Percentiles rank a stretch among this genome's conserved stretches.
Evolutionary conservation across 2,797 vertebrate genomes (phyloP).

Genomic region (Bucorvus abyssinicus): DNA sequence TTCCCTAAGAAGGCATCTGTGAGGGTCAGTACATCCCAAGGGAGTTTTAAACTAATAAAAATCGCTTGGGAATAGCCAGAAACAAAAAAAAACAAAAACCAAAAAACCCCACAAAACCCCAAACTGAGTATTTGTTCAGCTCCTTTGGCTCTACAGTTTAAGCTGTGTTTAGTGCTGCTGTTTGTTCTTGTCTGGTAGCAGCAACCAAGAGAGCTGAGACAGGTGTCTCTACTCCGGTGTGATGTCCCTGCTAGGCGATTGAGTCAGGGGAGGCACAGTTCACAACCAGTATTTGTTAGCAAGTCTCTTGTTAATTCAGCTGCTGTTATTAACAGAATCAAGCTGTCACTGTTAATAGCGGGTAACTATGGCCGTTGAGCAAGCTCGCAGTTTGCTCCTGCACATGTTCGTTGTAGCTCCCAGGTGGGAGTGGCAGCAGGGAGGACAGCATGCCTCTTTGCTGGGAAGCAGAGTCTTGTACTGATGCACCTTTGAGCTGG

Average conservation of each 20-base stretch:
- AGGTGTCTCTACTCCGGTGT: not conserved
- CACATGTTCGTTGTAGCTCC: accelerated
- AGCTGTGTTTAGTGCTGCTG: not conserved
- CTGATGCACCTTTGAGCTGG: not conserved
- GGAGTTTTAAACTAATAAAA: not conserved
- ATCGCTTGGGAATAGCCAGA: not conserved
- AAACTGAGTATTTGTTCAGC: not conserved
- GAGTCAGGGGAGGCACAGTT: not conserved
- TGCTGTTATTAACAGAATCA: not conserved
- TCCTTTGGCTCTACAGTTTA: not conserved
- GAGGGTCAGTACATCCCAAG: not conserved
- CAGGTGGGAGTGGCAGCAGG: not conserved
- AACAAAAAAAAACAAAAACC: not conserved
- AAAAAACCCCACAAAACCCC: too few relatives aligned
- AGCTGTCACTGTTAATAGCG: not conserved
- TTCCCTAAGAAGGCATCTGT: not conserved
- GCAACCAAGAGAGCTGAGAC: not conserved
- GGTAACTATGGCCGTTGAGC: not conserved
- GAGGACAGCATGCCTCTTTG: not conserved
- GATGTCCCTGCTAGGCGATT: not conserved
- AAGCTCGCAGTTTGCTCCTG: not conserved
- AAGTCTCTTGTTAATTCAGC: not conserved
- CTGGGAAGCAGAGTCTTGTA: not conserved
- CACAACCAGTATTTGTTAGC: not conserved
- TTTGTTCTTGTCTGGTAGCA: not conserved